A percentile compares a stretch with the other conserved stretches of the same genome.
phyloP scores from a whole-genome alignment of 2,888 invertebrate species.

The Mesorhabditis sp. region DNA sequence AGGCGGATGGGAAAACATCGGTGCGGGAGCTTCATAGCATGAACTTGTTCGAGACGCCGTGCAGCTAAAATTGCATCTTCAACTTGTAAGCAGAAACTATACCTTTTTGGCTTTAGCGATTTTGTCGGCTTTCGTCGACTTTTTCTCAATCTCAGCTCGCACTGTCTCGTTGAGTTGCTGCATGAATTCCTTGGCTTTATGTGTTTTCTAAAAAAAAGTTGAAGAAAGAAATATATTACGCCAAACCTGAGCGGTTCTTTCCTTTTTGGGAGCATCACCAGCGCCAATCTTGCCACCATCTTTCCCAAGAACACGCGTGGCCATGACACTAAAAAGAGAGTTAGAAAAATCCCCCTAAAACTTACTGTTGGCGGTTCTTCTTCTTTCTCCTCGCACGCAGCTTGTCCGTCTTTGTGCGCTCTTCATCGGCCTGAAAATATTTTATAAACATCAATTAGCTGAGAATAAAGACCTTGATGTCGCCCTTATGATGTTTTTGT shows the following conservation, averaged over 20 bases:
- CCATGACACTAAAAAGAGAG: background rate
- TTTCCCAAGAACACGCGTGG: background rate
- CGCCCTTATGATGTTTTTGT: constrained; percentile 58
- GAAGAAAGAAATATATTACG: background rate
- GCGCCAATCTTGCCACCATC: background rate
- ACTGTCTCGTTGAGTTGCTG: background rate
- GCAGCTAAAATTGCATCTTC: background rate
- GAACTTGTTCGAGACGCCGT: constrained; percentile 4
- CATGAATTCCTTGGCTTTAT: background rate
- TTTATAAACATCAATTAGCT: constrained; percentile 1
- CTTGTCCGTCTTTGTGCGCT: constrained; percentile 79
- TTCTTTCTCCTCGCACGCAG: constrained; percentile 82
- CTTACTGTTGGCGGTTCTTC: constrained; percentile 73
- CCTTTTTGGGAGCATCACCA: background rate
- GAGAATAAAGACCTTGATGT: constrained; percentile 61
- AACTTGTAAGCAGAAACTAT: background rate
- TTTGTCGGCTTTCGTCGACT: background rate
- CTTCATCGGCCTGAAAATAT: constrained; percentile 66
- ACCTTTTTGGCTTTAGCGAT: background rate
- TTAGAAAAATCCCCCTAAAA: constrained; percentile 5
- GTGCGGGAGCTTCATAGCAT: background rate
- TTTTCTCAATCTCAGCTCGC: background rate
- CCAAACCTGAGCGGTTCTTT: background rate
- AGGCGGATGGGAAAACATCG: no score
- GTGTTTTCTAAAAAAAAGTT: no score